A percentile compares a stretch with the other conserved stretches of the same genome.
Evolutionary conservation across 2,888 invertebrate genomes (phyloP).

Genomic region (Pediacus dermestoides): DNA sequence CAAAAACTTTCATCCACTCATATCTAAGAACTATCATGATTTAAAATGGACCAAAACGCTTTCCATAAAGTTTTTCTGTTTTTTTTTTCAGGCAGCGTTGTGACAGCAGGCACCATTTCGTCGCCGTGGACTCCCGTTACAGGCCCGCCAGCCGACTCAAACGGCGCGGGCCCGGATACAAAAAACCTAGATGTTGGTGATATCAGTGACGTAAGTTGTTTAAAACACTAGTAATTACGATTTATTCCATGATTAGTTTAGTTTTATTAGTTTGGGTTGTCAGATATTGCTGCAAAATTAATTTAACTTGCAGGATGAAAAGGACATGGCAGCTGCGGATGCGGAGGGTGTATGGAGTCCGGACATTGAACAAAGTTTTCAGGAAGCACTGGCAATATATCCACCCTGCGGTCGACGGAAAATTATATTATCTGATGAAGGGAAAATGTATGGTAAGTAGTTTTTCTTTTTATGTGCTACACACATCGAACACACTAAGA

Average conservation of each 20-base stretch:
- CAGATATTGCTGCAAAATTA: too few relatives aligned
- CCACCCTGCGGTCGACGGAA: constrained; percentile 99
- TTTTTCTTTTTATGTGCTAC: constrained; percentile 7
- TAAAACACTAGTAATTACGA: constrained; percentile 2
- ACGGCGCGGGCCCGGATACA: constrained; percentile 87
- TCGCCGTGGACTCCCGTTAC: constrained; percentile 93
- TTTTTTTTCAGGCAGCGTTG: constrained; percentile 60
- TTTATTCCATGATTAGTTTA: constrained; percentile 1
- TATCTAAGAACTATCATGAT: too few relatives aligned
- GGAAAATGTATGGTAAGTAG: constrained; percentile 99
- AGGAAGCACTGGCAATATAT: constrained; percentile 99
- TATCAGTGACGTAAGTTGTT: constrained; percentile 74
- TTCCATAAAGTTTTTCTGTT: constrained; percentile 9
- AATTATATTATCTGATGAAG: constrained; percentile 99
- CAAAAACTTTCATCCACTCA: too few relatives aligned
- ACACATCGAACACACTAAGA: too few relatives aligned
- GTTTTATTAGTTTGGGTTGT: constrained; percentile 2
- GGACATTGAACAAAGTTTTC: constrained; percentile 99
- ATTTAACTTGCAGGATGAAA: constrained; percentile 79
- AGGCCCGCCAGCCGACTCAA: constrained; percentile 84
- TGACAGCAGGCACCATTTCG: constrained; percentile 91
- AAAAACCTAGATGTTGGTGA: constrained; percentile 91
- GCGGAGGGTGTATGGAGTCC: constrained; percentile 99
- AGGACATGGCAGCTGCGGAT: constrained; percentile 92
- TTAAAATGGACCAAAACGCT: too few relatives aligned